A percentile compares a stretch with the other conserved stretches of the same genome.
phyloP scores from a whole-genome alignment of 2,797 vertebrate species.

The Danio jaintianensis region DNA sequence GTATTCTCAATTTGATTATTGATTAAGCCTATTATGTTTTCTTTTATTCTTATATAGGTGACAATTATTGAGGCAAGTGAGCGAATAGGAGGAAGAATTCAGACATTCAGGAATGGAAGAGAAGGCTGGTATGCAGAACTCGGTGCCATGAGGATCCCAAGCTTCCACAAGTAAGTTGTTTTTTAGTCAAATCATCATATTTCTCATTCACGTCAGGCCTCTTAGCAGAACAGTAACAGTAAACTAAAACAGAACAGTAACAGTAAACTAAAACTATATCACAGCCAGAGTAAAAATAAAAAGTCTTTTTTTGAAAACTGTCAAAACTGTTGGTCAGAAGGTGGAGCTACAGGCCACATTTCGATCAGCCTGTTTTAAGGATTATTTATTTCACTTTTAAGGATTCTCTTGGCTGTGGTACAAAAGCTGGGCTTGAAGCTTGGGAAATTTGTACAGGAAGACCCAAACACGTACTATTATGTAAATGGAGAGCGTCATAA shows the following conservation, averaged over 20 bases:
- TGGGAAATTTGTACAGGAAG: conserved; percentile 74
- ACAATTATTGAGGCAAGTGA: conserved; percentile 83
- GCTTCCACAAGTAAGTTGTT: conserved; percentile 80
- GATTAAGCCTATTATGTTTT: background rate
- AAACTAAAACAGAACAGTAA: too few relatives aligned
- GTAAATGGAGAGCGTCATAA: conserved; percentile 73
- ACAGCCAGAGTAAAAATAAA: background rate
- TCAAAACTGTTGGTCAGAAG: background rate
- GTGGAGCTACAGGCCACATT: background rate
- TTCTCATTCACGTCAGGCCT: background rate
- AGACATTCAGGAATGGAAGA: conserved; percentile 79
- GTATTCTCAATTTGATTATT: background rate
- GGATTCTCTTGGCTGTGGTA: conserved; percentile 75
- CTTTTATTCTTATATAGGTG: conserved; percentile 68
- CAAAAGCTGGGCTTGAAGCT: conserved; percentile 75
- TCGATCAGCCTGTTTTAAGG: background rate
- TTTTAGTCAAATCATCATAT: background rate
- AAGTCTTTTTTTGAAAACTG: too few relatives aligned
- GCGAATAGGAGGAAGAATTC: conserved; percentile 82
- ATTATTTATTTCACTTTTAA: conserved; percentile 57
- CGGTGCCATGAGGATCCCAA: conserved; percentile 88
- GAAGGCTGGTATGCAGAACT: conserved; percentile 86
- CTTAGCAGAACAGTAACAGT: too few relatives aligned
- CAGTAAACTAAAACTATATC: background rate
- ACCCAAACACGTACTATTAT: conserved; percentile 83